Conservation (phyloP, 2,888 invertebrate genomes). For the Entomobrya proxima region DNA sequence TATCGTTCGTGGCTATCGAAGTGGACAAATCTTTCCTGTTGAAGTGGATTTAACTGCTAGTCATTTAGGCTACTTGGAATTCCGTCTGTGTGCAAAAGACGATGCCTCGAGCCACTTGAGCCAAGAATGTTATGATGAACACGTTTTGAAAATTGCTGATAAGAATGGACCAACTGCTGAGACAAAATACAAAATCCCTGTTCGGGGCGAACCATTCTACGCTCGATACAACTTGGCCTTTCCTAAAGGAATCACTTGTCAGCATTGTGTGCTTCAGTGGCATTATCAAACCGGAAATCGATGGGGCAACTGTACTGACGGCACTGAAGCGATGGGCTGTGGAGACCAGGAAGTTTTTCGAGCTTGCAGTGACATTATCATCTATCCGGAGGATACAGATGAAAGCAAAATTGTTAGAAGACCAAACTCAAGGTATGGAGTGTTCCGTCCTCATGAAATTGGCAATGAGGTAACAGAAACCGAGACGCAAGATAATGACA, state of each 20-base stretch:
- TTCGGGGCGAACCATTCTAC: background rate
- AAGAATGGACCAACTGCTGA: background rate
- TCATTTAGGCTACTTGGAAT: slow-evolving; percentile 75
- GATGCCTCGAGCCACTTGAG: slow-evolving; percentile 21
- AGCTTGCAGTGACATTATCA: slow-evolving; percentile 42
- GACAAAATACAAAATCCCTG: slow-evolving; percentile 44
- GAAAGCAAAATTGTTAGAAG: background rate
- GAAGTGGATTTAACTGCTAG: slow-evolving; percentile 77
- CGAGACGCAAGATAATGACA: no score
- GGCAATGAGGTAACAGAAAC: no score
- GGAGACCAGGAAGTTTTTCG: slow-evolving; percentile 62
- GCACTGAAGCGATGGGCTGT: slow-evolving; percentile 37
- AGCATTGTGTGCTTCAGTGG: slow-evolving; percentile 81
- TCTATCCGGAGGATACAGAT: slow-evolving; percentile 19
- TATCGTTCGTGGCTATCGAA: slow-evolving; percentile 84
- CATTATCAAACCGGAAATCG: slow-evolving; percentile 78
- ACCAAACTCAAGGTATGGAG: slow-evolving; percentile 17
- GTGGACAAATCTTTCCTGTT: slow-evolving; percentile 67
- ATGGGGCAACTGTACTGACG: slow-evolving; percentile 59
- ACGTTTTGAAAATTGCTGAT: slow-evolving; percentile 54
- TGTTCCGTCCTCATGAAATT: no score
- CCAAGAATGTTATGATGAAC: slow-evolving; percentile 61
- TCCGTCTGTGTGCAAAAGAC: slow-evolving; percentile 65
- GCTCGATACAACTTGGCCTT: slow-evolving; percentile 76
- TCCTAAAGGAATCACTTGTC: slow-evolving; percentile 79